Conservation (phyloP, 2,888 invertebrate genomes). For the Stenoptilia bipunctidactyla region DNA sequence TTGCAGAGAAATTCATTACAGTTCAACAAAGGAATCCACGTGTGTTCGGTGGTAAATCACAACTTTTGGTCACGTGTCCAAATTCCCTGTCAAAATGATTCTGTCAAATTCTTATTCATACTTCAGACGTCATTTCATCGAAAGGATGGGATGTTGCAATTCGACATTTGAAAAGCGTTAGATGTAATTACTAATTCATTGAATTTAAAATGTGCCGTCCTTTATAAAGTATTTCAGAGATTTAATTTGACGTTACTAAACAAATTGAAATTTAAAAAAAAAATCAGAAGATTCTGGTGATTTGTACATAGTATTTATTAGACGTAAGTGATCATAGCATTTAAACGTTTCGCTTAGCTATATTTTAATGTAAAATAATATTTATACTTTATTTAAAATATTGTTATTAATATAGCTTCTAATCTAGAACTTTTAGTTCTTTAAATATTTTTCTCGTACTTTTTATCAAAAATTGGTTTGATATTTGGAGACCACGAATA, state of each 20-base stretch:
- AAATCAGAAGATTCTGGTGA: slow-evolving; percentile 51
- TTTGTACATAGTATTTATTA: slow-evolving; percentile 70
- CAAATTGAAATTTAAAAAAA: slow-evolving; percentile 4
- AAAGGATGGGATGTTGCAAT: too few relatives aligned
- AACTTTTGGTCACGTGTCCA: slow-evolving; percentile 8
- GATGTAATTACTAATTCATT: neutral
- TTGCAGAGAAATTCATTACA: slow-evolving; percentile 64
- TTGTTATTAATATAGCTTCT: slow-evolving; percentile 46
- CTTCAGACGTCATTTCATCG: too few relatives aligned
- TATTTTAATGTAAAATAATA: slow-evolving; percentile 67
- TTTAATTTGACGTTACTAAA: slow-evolving; percentile 2
- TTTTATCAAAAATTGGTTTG: neutral
- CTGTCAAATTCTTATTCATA: too few relatives aligned
- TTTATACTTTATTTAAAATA: slow-evolving; percentile 65
- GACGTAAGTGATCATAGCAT: slow-evolving; percentile 59
- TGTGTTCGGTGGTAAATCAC: slow-evolving; percentile 42
- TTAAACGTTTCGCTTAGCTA: slow-evolving; percentile 58
- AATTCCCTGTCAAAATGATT: too few relatives aligned
- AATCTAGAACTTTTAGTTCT: slow-evolving; percentile 34
- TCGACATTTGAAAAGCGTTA: neutral
- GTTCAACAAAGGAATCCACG: slow-evolving; percentile 53
- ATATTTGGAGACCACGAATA: too few relatives aligned
- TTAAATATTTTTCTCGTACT: neutral
- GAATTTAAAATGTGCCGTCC: slow-evolving; percentile 3
- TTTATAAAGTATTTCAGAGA: slow-evolving; percentile 9